Percentiles rank a stretch among this genome's conserved stretches.
phyloP scores from a whole-genome alignment of 2,113 vertebrate genomes.

The Ameiurus melas region DNA sequence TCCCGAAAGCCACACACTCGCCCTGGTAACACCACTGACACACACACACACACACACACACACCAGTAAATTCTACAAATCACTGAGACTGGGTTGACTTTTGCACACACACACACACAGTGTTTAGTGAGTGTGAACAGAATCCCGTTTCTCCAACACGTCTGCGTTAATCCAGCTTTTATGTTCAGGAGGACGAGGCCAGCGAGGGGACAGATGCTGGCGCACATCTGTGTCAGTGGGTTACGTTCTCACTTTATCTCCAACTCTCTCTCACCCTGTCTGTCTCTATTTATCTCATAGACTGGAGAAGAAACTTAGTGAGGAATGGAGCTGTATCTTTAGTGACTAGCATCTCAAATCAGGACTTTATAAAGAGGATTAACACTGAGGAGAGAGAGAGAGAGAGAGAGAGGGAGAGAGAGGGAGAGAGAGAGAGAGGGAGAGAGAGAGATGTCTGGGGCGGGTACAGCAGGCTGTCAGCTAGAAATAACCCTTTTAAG shows the following conservation, averaged over 20 bases:
- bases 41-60: constrained; percentile 26
- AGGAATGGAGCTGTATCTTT: constrained; percentile 46
- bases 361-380: constrained; percentile 63
- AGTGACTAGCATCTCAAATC: constrained; percentile 39
- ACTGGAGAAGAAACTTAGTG: constrained; percentile 34
- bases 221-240: constrained; percentile 65
- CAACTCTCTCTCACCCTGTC: not conserved
- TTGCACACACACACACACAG: not conserved
- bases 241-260: constrained; percentile 62
- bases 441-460: not conserved
- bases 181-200: constrained; percentile 43
- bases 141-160: not conserved
- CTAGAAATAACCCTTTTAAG: constrained; percentile 53
- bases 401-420: not conserved
- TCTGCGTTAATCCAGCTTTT: constrained; percentile 33
- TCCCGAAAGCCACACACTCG: constrained; percentile 92
- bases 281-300: constrained; percentile 14
- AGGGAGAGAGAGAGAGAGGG: not conserved
- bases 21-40: constrained; percentile 97
- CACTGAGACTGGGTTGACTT: not conserved
- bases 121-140: not conserved
- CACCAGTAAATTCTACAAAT: constrained; percentile 25
- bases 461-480: not conserved
- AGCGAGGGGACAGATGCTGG: constrained; percentile 13
- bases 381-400: constrained; percentile 18